Evolutionary conservation across 2,113 vertebrate genomes (phyloP).

Genomic region (Gobiocypris rarus): DNA sequence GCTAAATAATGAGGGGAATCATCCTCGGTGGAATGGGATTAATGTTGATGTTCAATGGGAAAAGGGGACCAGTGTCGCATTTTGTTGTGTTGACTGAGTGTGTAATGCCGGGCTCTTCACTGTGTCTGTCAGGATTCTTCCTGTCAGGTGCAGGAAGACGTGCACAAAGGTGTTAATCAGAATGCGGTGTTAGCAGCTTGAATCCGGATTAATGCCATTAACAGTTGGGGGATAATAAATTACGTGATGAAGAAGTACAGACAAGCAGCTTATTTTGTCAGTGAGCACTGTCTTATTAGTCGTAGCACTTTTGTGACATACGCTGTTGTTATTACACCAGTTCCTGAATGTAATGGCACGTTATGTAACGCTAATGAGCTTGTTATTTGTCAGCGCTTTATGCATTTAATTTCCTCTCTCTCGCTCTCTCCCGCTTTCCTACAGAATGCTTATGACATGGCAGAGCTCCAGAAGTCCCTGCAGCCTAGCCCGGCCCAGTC

Average conservation of each 20-base stretch:
- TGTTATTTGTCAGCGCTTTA: background rate
- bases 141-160: conserved; percentile 46
- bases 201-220: conserved; percentile 53
- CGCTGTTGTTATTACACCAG: conserved; percentile 6
- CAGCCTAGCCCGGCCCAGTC: conserved; percentile 82
- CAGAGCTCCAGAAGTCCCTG: conserved; percentile 86
- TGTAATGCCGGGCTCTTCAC: conserved; percentile 7
- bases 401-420: conserved; percentile 51
- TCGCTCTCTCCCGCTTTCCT: conserved; percentile 39
- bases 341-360: conserved; percentile 3
- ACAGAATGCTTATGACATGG: conserved; percentile 87
- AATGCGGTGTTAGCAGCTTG: conserved; percentile 29
- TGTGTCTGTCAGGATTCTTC: conserved; percentile 32
- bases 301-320: conserved; percentile 16
- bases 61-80: conserved; percentile 26
- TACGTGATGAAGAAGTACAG: conserved; percentile 36
- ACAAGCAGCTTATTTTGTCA: conserved; percentile 47
- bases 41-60: conserved; percentile 43
- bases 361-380: conserved; percentile 25
- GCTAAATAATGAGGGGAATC: conserved; percentile 46
- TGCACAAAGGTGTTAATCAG: conserved; percentile 47
- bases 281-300: conserved; percentile 30
- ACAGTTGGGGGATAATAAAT: conserved; percentile 40
- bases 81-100: conserved; percentile 41
- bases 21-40: conserved; percentile 52